Evolutionary conservation across 2,113 vertebrate genomes (phyloP).

Genomic region (Oophaga pumilio): DNA sequence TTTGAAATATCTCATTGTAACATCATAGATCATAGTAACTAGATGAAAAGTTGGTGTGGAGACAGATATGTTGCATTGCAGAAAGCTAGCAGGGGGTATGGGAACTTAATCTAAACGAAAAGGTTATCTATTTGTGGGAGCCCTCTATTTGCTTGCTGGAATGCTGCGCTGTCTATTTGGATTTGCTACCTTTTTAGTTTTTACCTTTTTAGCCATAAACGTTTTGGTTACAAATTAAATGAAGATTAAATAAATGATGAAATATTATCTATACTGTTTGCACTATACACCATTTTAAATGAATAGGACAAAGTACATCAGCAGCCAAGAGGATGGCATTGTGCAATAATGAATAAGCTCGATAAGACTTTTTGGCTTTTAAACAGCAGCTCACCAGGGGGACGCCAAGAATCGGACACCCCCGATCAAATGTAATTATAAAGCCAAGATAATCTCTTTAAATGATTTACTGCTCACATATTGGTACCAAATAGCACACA

Average conservation of each 20-base stretch:
- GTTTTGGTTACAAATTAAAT: not conserved
- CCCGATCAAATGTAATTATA: too few relatives aligned
- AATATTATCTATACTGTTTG: too few relatives aligned
- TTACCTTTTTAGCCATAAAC: not conserved
- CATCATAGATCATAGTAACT: constrained; percentile 31
- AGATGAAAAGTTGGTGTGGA: constrained; percentile 43
- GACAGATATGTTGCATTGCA: constrained; percentile 21
- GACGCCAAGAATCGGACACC: too few relatives aligned
- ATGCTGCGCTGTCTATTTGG: constrained; percentile 11
- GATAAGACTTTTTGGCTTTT: too few relatives aligned
- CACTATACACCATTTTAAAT: too few relatives aligned
- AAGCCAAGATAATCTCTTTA: too few relatives aligned
- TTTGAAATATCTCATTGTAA: constrained; percentile 42
- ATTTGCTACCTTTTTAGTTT: not conserved
- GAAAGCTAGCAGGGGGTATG: constrained; percentile 26
- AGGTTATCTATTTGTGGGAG: constrained; percentile 51
- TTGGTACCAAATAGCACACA: too few relatives aligned
- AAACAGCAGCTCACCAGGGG: too few relatives aligned
- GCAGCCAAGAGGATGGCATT: too few relatives aligned
- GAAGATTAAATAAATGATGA: not conserved
- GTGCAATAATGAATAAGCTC: too few relatives aligned
- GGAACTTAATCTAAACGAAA: constrained; percentile 44
- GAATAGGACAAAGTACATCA: too few relatives aligned
- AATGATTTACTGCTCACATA: too few relatives aligned
- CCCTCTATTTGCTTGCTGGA: constrained; percentile 10